Evolutionary conservation across 2,797 vertebrate genomes (phyloP), one percentile per base, ranked within the genome.

Genomic region (Darevskia nairensis): DNA sequence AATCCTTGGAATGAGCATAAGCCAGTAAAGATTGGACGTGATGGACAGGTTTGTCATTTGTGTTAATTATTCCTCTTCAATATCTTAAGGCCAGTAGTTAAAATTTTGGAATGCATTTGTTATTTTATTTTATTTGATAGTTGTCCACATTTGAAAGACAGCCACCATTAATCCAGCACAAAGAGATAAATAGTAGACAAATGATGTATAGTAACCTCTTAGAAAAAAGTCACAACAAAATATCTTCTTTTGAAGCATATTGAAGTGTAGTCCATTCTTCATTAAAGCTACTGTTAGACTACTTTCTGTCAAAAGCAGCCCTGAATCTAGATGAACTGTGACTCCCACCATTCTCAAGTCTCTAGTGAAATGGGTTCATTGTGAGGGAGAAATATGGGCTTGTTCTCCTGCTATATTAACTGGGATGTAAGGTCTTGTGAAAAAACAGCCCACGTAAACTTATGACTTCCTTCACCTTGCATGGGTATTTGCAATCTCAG

Each of bases 1-100:
- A 99, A 99, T 95, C 97, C 98, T 89, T 99, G 99, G 99, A 99
- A 99, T 0, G 99, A 99, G 95, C 98, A 99, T 96, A 99, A 99
- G 81, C 99, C 99, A 0, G 98, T 99, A 82, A 99, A 99, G 93
- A 99, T 99, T 55, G 99, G 99, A 94, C 98, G 99, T 0, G 99
- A 99, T 88, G 99, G 99, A 97, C 99, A 99, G 98, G 99, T 99
- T 95, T 94, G 97, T 95, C 91, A 5, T 44, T 91, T 77, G 82
- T 71, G 75, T 89, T 88, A 41, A 74, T 79, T 74, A 50, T 3
- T 41, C 41, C 41, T 55, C 3, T 68, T 72, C 72, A 82, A 32
- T 88, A 61, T n/a, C 27, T 79, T 78, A 83, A 75, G 17, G 27
- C 41, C 72, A 82, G n/a, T 46, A 6, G 32, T 74, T 21, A 80